phyloP scores from a whole-genome alignment of 1,140 invertebrate genomes.

The Calosoma granatense region DNA sequence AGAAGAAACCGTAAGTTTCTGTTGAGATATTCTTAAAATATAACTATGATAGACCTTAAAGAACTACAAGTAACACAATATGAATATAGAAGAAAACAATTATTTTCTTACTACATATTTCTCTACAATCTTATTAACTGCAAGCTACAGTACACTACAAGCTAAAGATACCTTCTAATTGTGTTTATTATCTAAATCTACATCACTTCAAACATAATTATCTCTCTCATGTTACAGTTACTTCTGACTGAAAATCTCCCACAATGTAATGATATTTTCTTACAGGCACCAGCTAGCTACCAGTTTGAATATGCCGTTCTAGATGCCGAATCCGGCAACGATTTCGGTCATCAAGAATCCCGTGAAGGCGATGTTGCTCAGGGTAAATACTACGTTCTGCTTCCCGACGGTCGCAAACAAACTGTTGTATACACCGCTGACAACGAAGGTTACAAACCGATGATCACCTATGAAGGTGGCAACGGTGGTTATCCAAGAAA shows the following conservation, averaged over 20 bases:
- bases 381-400: constrained; percentile 59
- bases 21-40: background rate
- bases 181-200: no score
- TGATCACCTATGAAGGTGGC: constrained; percentile 53
- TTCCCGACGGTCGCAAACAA: constrained; percentile 68
- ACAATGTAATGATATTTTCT: constrained; percentile 1
- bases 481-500: constrained; percentile 23
- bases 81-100: background rate
- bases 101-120: background rate
- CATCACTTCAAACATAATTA: no score
- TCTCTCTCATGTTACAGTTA: no score
- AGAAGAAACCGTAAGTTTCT: constrained; percentile 15
- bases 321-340: constrained; percentile 55
- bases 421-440: constrained; percentile 69
- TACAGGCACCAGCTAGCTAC: constrained; percentile 55
- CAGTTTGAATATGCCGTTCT: constrained; percentile 63
- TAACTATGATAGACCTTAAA: background rate
- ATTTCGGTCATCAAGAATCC: constrained; percentile 61
- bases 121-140: no score
- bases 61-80: background rate
- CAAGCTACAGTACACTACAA: no score
- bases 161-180: no score
- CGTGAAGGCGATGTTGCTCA: constrained; percentile 54
- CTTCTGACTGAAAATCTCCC: background rate
- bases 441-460: constrained; percentile 63